Evolutionary conservation across 2,113 vertebrate species (phyloP), one percentile per base, ranked within the genome.

Genomic region (Toxostoma redivivum): DNA sequence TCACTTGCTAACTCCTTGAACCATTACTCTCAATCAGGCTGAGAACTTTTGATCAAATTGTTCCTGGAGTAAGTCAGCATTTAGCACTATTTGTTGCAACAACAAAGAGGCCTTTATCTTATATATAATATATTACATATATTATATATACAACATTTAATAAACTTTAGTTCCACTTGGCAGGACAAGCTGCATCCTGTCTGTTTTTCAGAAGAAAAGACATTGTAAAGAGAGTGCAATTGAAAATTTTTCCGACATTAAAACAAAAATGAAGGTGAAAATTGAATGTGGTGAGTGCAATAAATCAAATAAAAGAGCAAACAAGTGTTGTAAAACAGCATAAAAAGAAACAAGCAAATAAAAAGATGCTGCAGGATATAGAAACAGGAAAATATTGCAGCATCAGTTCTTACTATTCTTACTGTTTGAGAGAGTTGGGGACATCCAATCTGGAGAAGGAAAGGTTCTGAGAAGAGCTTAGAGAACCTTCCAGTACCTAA

Each of bases 171-270:
- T 82, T 90, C n/a, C 30, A 28, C 31, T 56, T 48, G 31, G 18
- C 21, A 58, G 48, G 24, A 79, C 12, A 20, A 64, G 28, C 23
- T 82, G 23, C 38, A 60, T 54, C 64, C 48, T 37, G n/a, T 28
- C 38, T 71, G 21, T 54, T 90, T 54, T 90, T 82, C 53, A 86
- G 48, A 90, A 88, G 37, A 76, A 81, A 93, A 76, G 16, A 7
- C 37, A 62, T 51, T 79, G 21, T 47, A 56, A 61, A 71, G 35
- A 86, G 30, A 60, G 2, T 2, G 2, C 28, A 57, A 42, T 16
- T 62, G 48, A 25, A 87, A 61, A 50, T 57, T 74, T 90, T 87
- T 73, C 35, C 27, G 23, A 61, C 4, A 21, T 78, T 74, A 67
- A 78, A 23, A 3, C 28, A 62, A 88, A 85, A 85, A 64, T 12